Percentiles rank a stretch among this genome's conserved stretches.
Evolutionary conservation across 2,113 vertebrate genomes (phyloP).

Genomic region (Anthoscopus minutus): DNA sequence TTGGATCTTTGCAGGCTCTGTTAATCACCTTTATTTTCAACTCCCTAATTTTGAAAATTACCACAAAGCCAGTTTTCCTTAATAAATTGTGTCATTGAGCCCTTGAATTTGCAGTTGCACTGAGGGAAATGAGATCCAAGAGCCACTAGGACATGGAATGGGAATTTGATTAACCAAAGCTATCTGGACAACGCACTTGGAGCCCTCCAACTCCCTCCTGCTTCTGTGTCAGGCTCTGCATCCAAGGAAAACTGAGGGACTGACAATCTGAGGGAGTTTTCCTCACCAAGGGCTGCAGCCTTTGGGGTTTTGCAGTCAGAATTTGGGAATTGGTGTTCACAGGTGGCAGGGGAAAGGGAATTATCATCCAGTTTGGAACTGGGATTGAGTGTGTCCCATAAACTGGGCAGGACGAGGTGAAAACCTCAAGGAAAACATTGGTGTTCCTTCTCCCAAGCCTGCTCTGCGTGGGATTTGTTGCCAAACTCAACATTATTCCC

Average conservation of each 20-base stretch:
- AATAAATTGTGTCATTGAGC: not conserved
- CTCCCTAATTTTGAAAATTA: conserved; percentile 29
- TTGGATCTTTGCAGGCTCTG: not conserved
- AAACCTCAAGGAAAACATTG: not conserved
- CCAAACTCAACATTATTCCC: not conserved
- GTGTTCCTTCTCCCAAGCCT: not conserved
- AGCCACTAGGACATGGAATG: conserved; percentile 14
- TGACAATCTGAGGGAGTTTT: not conserved
- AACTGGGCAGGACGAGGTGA: not conserved
- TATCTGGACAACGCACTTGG: not conserved
- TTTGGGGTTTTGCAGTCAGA: not conserved
- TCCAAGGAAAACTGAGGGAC: not conserved
- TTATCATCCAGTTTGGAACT: not conserved
- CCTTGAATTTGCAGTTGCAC: not conserved
- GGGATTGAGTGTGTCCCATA: not conserved
- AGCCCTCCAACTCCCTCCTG: not conserved
- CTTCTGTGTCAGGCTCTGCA: not conserved
- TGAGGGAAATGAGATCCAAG: not conserved
- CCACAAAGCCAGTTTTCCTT: not conserved
- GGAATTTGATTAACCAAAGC: conserved; percentile 37
- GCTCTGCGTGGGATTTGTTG: not conserved
- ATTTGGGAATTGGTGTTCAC: not conserved
- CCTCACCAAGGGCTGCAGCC: not conserved
- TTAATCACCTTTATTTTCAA: conserved; percentile 54
- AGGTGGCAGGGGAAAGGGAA: not conserved